These are phyloP conservation scores for Apamea sordens DNA, from an alignment of 2,888 invertebrate genomes.

Conservation along the genomic window DNA sequence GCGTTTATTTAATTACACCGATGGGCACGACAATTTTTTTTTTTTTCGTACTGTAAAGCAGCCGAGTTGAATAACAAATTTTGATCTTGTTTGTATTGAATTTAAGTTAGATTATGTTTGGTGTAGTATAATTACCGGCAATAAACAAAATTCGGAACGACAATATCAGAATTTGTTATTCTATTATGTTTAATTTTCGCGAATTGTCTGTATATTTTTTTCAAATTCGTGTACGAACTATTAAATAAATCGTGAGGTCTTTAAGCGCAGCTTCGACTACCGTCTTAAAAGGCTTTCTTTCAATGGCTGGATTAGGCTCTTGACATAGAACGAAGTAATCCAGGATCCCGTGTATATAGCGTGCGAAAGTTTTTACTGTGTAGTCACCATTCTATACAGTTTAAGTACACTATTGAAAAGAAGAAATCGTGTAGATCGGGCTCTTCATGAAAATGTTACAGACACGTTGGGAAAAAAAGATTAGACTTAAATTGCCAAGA, in stretches of 20 bases:
- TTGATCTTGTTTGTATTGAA: conserved; percentile 57
- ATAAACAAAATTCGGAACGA: background rate
- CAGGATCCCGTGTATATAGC: conserved; percentile 2
- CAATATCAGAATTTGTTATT: background rate
- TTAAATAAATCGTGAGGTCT: conserved; percentile 16
- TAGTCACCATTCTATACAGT: conserved; percentile 11
- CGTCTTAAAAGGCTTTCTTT: conserved; percentile 22
- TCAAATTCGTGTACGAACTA: background rate
- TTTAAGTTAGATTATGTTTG: conserved; percentile 44
- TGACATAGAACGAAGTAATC: conserved; percentile 39
- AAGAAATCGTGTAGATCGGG: conserved; percentile 10
- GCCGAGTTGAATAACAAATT: conserved; percentile 49
- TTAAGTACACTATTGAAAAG: conserved; percentile 17
- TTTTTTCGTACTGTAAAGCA: conserved; percentile 46
- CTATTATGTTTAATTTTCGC: background rate
- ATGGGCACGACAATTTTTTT: conserved; percentile 65
- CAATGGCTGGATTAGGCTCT: conserved; percentile 44
- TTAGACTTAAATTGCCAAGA: conserved; percentile 1
- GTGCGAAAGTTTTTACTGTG: conserved; percentile 36
- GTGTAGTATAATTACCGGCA: background rate
- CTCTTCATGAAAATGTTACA: conserved; percentile 13
- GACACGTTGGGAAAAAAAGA: conserved; percentile 14
- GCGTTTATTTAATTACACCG: conserved; percentile 75
- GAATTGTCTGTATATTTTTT: background rate
- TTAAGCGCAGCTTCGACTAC: background rate